These are phyloP conservation scores for Australoheros scitulus DNA, from an alignment of 2,113 vertebrate species.

Conservation along the genomic window DNA sequence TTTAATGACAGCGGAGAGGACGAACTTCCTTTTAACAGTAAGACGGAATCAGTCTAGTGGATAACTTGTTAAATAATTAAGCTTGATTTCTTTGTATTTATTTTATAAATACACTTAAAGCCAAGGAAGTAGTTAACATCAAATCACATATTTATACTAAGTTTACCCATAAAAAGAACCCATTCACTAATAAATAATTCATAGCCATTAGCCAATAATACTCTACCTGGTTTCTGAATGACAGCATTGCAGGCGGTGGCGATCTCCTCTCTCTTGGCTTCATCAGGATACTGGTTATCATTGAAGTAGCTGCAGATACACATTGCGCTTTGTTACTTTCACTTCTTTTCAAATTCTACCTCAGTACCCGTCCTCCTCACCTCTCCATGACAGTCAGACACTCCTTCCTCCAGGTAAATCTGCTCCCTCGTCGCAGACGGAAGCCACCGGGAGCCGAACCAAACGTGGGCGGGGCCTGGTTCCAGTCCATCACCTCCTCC, in stretches of 20 bases:
- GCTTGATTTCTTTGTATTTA: background rate
- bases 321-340: background rate
- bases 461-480: slow-evolving; percentile 90
- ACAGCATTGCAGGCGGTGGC: slow-evolving; percentile 97
- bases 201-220: background rate
- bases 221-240: slow-evolving; percentile 95
- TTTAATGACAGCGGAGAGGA: background rate
- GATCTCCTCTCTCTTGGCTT: slow-evolving; percentile 98
- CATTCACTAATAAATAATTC: background rate
- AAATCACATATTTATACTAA: background rate
- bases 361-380: slow-evolving; percentile 63
- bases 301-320: slow-evolving; percentile 90
- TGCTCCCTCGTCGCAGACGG: slow-evolving; percentile 92
- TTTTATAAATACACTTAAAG: background rate
- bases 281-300: slow-evolving; percentile 98
- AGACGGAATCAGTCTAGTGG: background rate
- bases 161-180: background rate
- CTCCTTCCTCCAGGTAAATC: slow-evolving; percentile 99
- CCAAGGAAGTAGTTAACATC: background rate
- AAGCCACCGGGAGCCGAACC: slow-evolving; percentile 91
- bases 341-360: background rate
- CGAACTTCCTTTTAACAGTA: background rate
- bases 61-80: background rate
- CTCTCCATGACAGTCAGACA: slow-evolving; percentile 99
- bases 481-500: slow-evolving; percentile 94